Evolutionary conservation across 2,888 invertebrate genomes (phyloP), one percentile per base, ranked within the genome.

Genomic region (Limulus polyphemus): DNA sequence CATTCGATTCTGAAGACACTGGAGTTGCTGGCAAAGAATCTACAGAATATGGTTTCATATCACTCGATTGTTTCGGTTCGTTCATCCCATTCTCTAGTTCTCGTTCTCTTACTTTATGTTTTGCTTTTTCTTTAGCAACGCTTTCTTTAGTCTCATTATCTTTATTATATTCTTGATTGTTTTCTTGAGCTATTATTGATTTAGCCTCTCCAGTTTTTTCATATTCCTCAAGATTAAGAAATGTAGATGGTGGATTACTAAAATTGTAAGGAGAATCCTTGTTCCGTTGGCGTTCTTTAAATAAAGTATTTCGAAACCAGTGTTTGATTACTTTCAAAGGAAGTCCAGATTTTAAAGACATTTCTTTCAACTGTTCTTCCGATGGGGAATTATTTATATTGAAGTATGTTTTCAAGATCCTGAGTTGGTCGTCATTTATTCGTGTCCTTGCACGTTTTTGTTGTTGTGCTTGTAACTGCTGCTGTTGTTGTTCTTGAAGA

Each of bases 191-290:
- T 11, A 84, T 82, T 48, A 87, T 87, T 0, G 92, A 90, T 79
- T 92, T 94, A 0, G 95, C 84, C 77, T 95, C 94, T 3, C 98
- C 98, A 2, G 98, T 99, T 75, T 97, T 97, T 75, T 99, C 99
- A 76, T 99, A 99, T 75, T 98, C 97, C 75, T 98, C 99, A 55
- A 99, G 80, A 77, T 82, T 81, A 66, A 93, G 81, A 11, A 92
- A 91, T 1, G 98, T 95, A 51, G 93, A 91, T 51, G 99, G 99
- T 54, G 99, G 98, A 78, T 97, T 95, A 76, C 91, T 97, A 75
- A 99, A 99, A 77, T 99, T 99, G 77, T 99, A 99, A 0, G 99
- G 99, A 32, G 97, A 98, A 76, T 99, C 98, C 78, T 99, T 99
- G 78, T 99, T 98, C 59, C 98, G 83, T 77, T 99, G 99, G 55